phyloP scores from a whole-genome alignment of 2,797 vertebrate genomes.

The Chloroceryle amazona region DNA sequence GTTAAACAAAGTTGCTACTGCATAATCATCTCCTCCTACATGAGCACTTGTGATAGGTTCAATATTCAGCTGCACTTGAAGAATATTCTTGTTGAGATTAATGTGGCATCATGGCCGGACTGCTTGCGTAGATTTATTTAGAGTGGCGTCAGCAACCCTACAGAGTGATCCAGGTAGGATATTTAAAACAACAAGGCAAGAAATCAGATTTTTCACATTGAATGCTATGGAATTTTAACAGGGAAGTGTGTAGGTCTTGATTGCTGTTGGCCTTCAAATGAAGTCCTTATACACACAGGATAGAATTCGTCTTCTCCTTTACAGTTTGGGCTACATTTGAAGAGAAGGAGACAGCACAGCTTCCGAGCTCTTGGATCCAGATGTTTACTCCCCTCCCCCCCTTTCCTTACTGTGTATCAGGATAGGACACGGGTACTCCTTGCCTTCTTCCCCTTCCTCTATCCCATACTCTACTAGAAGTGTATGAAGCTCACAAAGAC shows the following conservation, averaged over 20 bases:
- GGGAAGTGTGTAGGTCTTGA: accelerated
- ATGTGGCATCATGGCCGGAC: not conserved
- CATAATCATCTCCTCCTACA: constrained; percentile 39
- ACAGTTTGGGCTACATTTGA: not conserved
- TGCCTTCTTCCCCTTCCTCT: not conserved
- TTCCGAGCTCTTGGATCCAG: not conserved
- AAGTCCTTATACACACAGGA: not conserved
- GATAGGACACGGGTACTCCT: not conserved
- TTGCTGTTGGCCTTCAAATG: not conserved
- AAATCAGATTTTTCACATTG: not conserved
- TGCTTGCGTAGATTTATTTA: not conserved
- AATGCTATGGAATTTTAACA: not conserved
- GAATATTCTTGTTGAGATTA: constrained; percentile 32
- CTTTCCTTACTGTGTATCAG: not conserved
- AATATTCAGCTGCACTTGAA: constrained; percentile 32
- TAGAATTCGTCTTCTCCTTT: not conserved
- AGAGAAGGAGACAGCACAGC: not conserved
- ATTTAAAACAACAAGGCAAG: not conserved
- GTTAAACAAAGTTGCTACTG: constrained; percentile 62
- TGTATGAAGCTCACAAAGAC: not conserved
- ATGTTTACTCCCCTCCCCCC: not conserved
- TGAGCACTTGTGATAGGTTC: not conserved
- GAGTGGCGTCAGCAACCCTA: not conserved
- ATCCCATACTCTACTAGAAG: not conserved
- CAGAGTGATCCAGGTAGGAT: not conserved